Base-by-base conservation (phyloP, 2,113 vertebrate species). In the Tetraodon nigroviridis region DNA sequence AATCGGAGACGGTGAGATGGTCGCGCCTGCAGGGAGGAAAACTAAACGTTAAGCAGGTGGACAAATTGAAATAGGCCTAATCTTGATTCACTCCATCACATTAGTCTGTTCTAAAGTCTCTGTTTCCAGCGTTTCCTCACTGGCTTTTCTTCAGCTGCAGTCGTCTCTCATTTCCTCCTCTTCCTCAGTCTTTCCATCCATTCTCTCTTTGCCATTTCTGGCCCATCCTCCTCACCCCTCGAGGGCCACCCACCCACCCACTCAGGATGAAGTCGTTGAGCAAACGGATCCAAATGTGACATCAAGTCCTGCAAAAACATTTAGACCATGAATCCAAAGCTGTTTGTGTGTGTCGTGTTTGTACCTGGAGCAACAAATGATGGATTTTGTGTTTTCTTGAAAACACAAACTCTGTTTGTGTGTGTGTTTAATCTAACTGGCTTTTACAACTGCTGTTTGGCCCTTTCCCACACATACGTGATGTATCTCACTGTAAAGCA, bases 251-350 rank as follows among this genome's bases (percentile, higher is more conserved):
- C 32, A 37, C 32, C 32, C 32, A 8, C 32, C 32, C 32, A 37
- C 24, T 27, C 24, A 27, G 24, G 32, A 37, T 37, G 32, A 11
- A 8, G 32, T 11, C 4, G 21, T 21, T 22, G 44, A 61, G 52
- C 40, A 1, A 71, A 60, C 65, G 24, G 67, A 51, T 78, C 54
- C 49, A 78, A 41, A 64, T 76, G n/a, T 61, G 40, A 24, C 42
- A 16, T 6, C 76, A 62, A 78, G 68, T 29, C 63, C 55, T 14
- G 53, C 53, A 70, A 41, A 12, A n/a, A 27, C 44, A 56, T 47
- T 40, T 22, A 19, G 54, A 51, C 15, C n/a, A 61, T 53, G 44
- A 52, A 64, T 32, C 24, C 42, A 13, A 40, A 21, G 47, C 18
- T 51, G 55, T 67, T 44, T 60, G 27, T 66, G 51, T 54, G 53